Base-by-base conservation (phyloP, 1,140 invertebrate genomes). In the Leptonema lineaticorne region DNA sequence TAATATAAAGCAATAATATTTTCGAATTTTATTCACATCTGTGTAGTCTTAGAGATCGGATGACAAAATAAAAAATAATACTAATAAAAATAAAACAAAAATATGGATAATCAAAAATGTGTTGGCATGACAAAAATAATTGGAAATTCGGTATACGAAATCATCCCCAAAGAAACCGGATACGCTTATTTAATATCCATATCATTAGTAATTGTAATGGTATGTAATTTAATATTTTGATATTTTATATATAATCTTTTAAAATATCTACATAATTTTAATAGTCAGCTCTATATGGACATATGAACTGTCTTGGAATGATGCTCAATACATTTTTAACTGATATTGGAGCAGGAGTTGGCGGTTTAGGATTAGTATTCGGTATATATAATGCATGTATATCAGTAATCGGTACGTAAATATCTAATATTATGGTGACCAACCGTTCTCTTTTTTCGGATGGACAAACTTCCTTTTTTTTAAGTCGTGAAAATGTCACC, bases 281-380 rank as follows among this genome's bases (percentile, higher is more conserved):
- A 1, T 33, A 59, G 57, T 16, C 33, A 59, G 14, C 6, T 28
- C 33, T 59, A 22, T 59, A 59, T 41, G 29, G 24, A 4, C 33
- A 62, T 45, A 14, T 62, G 22, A 41, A 41, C 28, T 11, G n/a
- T 20, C 11, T 62, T 1, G 59, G 59, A 7, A 24, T 62, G 30
- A 26, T 62, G 9, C 45, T 20, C 59, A 62, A 62, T 45, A 37
- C 45, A 26, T 62, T 62, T 27, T 14, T 62, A 7, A 45, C 11
- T 0, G 37, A 62, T 26, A 27, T 41, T 16, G 37, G 59, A 41
- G 59, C n/a, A 2, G 59, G 59, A 22, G 37, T 62, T 11, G 59
- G 20, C 8, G 59, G 59, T 6, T 27, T 62, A 9, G 26, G 16
- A n/a, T 37, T 33, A 22, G 37, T 24, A 1, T 20, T 45, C 1